Base-by-base conservation (phyloP, 2,797 vertebrate genomes). In the Kryptolebias ocellatus region DNA sequence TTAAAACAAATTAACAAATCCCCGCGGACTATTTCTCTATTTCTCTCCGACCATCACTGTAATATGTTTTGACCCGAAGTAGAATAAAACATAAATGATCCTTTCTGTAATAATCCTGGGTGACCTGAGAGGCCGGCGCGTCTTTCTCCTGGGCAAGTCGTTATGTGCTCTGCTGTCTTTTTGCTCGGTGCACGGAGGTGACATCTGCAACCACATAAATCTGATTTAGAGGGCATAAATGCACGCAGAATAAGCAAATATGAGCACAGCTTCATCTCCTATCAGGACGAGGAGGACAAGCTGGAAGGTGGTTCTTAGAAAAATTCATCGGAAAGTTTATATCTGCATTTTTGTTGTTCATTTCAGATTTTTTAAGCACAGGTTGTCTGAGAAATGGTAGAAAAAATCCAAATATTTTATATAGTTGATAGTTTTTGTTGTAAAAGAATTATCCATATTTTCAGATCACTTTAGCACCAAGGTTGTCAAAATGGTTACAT, bases 201-300 rank as follows among this genome's bases (percentile, higher is more conserved):
- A 90, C 86, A 67, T 83, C 82, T 76, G 76, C 74, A 78, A 79
- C 79, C 72, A 83, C 80, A 88, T 87, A 85, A 86, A 89, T 87
- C 71, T 86, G 80, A 89, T 89, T 87, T 86, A 85, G 74, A 83
- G 77, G 62, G 72, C 74, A 75, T 80, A 80, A 76, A 64, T 77
- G 58, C 57, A 81, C 37, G 12, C 11, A 10, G 10, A 87, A 88
- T 87, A 62, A 83, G 80, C 83, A 83, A 88, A 86, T 63, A 82
- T 24, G 71, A 72, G 80, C 83, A 27, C 74, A 12, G 70, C 83
- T 73, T 90, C 85, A 75, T 77, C 80, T 87, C 74, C 64, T 58
- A 90, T 86, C 77, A 86, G 71, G 66, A 3, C 2, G 27, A 29
- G 44, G 66, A 60, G 66, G 68, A 59, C 56, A 79, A 78, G 71